These are phyloP conservation scores for Trogon surrucura DNA, from an alignment of 2,113 vertebrate species.

Conservation along the genomic window DNA sequence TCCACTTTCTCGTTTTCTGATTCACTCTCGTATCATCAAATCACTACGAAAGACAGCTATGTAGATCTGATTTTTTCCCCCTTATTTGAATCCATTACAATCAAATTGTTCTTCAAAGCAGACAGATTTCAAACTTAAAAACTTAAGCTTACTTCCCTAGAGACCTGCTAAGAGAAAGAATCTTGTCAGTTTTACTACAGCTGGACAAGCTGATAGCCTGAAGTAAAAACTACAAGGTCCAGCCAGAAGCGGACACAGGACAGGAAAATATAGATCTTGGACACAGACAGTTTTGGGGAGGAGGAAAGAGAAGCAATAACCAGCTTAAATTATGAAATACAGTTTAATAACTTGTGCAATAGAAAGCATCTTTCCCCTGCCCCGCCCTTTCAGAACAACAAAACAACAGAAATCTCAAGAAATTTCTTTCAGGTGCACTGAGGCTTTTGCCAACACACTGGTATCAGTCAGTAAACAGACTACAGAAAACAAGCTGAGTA, in stretches of 20 bases:
- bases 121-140: background rate
- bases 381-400: background rate
- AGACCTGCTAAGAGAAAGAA: background rate
- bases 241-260: background rate
- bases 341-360: background rate
- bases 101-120: background rate
- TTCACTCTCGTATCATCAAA: background rate
- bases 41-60: background rate
- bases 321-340: background rate
- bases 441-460: background rate
- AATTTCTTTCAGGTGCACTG: background rate
- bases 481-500: background rate
- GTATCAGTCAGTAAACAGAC: background rate
- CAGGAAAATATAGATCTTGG: background rate
- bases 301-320: background rate
- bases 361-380: background rate
- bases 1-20: background rate
- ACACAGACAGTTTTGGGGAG: background rate
- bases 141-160: background rate
- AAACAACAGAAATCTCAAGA: background rate
- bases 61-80: background rate
- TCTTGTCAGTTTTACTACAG: background rate
- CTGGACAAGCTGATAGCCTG: background rate
- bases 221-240: background rate
- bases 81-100: background rate